These are phyloP conservation scores for Eugnorisma glareosa DNA, from an alignment of 2,888 invertebrate species.

Conservation along the genomic window DNA sequence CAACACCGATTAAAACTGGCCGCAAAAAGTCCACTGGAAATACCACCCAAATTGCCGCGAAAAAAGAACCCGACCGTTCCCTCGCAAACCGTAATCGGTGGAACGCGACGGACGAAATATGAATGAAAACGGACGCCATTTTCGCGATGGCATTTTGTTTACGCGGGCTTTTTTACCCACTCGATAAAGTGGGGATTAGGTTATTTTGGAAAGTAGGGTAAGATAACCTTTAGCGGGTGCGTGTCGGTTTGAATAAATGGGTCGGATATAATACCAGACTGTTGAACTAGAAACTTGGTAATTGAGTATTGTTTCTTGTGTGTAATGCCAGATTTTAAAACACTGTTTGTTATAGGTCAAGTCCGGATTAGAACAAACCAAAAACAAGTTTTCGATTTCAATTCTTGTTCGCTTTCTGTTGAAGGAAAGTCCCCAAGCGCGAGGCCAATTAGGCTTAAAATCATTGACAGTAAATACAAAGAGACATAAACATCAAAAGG, in stretches of 20 bases:
- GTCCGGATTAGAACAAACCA: neutral
- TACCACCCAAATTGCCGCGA: conserved; percentile 83
- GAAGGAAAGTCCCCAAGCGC: neutral
- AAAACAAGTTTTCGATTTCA: neutral
- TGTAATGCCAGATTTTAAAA: conserved; percentile 16
- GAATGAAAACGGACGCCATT: conserved; percentile 82
- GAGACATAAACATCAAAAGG: conserved; percentile 34
- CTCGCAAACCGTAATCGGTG: conserved; percentile 82
- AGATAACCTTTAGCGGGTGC: conserved; percentile 64
- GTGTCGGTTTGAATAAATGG: conserved; percentile 62
- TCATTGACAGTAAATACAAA: conserved; percentile 12
- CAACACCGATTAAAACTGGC: conserved; percentile 88
- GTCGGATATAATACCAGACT: conserved; percentile 57
- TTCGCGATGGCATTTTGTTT: conserved; percentile 80
- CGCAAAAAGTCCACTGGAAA: conserved; percentile 83
- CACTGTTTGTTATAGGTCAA: conserved; percentile 28
- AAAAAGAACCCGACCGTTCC: conserved; percentile 79
- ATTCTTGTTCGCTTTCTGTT: neutral
- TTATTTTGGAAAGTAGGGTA: conserved; percentile 70
- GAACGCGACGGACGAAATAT: conserved; percentile 82
- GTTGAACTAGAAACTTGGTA: conserved; percentile 48
- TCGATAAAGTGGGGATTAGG: conserved; percentile 72
- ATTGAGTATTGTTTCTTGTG: conserved; percentile 46
- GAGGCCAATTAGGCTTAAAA: neutral
- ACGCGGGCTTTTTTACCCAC: conserved; percentile 70